Conservation (phyloP, 2,113 vertebrate genomes). For the Atherinomorus stipes region DNA sequence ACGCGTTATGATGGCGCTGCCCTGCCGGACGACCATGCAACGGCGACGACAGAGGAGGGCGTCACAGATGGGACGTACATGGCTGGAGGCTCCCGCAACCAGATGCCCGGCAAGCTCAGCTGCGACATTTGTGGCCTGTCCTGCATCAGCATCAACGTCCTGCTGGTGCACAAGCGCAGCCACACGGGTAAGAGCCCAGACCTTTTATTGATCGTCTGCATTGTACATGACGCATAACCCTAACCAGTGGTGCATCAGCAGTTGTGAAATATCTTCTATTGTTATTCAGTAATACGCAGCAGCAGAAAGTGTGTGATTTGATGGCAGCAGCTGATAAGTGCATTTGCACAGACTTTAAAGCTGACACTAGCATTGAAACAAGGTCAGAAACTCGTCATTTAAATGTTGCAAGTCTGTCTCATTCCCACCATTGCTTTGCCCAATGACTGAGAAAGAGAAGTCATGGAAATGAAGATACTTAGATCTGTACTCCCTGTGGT, state of each 20-base stretch:
- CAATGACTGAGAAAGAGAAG: not conserved
- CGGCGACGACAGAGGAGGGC: not conserved
- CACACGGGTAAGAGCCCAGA: slow-evolving; percentile 89
- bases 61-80: slow-evolving; percentile 55
- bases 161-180: slow-evolving; percentile 95
- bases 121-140: slow-evolving; percentile 94
- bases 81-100: slow-evolving; percentile 72
- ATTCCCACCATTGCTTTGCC: not conserved
- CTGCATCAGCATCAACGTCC: slow-evolving; percentile 95
- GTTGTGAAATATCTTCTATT: slow-evolving; percentile 45
- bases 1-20: slow-evolving; percentile 83
- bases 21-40: slow-evolving; percentile 80
- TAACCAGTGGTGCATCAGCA: not conserved
- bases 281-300: slow-evolving; percentile 15
- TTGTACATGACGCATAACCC: slow-evolving; percentile 15
- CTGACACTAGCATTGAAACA: not conserved
- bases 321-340: slow-evolving; percentile 18
- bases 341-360: not conserved
- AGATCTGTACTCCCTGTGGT: not conserved
- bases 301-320: slow-evolving; percentile 13
- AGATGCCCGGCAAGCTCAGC: slow-evolving; percentile 86
- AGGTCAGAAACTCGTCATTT: not conserved
- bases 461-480: not conserved
- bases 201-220: slow-evolving; percentile 33
- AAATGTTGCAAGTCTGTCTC: not conserved